Base-by-base conservation (phyloP, 2,888 invertebrate genomes). In the Clistopyga incitator region DNA sequence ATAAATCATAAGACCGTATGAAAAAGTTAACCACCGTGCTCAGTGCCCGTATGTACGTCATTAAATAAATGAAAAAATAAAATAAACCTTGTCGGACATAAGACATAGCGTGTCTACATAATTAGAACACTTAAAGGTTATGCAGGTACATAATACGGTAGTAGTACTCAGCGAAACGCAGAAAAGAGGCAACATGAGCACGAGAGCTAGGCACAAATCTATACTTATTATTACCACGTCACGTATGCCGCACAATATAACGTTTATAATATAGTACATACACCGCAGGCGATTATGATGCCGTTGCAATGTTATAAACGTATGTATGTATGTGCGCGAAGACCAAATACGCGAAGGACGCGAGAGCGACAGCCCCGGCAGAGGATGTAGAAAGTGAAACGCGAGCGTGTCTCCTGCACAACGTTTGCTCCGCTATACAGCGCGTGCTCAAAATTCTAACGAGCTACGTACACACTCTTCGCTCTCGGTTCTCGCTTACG, bases 351-450 rank as follows among this genome's bases (percentile, higher is more conserved):
- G 52, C 67, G 72, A 83, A 80, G 83, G 79, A 76, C 79, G 76
- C 72, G 79, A 76, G 65, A 67, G 65, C 59, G 59, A 76, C 64
- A 52, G 50, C 45, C 71, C 25, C 75, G 34, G 15, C 47, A 64
- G 79, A 83, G 70, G 79, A 83, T 83, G 80, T 84, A 80, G 80
- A 84, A 84, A 84, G 84, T 84, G 84, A 84, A 84, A 84, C 70
- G 61, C 80, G 80, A 80, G 64, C 64, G 71, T 47, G 29, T 38
- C 52, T 54, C 59, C 56, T 25, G 42, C 67, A 56, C 56, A 23
- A 38, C 56, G n/a, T 25, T 11, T 64, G 76, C 50, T 59, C 71
- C 70, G 56, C 34, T 78, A 72, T 42, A 25, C 13, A 61, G 61
- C 84, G 77, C 84, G 84, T 84, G 84, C 74, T 84, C 68, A 78